Conservation (phyloP, 2,113 vertebrate species). For the human (Homo sapiens) region DNA sequence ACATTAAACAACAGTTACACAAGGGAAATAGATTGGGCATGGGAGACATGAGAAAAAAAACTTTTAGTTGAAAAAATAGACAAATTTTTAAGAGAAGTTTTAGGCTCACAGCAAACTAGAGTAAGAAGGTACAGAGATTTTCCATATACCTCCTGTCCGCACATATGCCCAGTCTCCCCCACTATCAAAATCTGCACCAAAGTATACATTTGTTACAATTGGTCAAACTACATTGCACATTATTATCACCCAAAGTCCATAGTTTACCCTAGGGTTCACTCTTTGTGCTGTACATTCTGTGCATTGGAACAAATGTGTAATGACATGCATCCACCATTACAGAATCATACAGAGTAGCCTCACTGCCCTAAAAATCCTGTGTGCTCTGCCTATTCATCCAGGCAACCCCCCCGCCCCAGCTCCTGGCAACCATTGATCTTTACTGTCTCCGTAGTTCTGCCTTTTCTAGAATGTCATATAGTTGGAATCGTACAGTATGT, state of each 20-base stretch:
- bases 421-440: background rate
- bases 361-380: background rate
- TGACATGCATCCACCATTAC: background rate
- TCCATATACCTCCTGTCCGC: no score
- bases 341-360: background rate
- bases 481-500: background rate
- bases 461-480: background rate
- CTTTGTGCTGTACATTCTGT: background rate
- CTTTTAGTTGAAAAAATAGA: background rate
- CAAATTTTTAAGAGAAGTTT: background rate
- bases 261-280: background rate
- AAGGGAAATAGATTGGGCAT: background rate
- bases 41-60: background rate
- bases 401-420: background rate
- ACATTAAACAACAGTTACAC: background rate
- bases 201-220: background rate
- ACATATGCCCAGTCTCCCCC: background rate
- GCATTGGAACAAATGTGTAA: background rate
- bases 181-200: background rate
- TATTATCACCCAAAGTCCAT: background rate
- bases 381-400: background rate
- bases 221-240: background rate
- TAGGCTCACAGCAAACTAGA: background rate
- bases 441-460: background rate
- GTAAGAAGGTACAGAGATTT: background rate